Evolutionary conservation across 2,113 vertebrate species (phyloP).

Genomic region (Actenoides lindsayi): DNA sequence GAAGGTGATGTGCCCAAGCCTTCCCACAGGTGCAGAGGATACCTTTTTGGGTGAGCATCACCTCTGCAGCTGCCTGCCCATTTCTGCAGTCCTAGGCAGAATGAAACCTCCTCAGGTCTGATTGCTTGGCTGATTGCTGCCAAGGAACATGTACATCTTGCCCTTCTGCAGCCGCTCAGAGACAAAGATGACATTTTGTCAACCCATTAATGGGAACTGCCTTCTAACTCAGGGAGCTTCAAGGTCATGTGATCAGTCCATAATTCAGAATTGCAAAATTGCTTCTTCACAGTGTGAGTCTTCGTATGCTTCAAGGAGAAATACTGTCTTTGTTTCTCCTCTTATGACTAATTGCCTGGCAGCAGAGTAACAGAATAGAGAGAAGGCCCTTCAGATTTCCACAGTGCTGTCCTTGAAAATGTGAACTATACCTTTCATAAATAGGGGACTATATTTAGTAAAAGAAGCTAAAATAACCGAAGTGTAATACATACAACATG

Average conservation of each 20-base stretch:
- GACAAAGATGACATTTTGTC: slow-evolving; percentile 15
- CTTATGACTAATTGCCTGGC: neutral
- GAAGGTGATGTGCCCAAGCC: rapidly evolving
- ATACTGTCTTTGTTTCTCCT: neutral
- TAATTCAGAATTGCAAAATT: slow-evolving; percentile 29
- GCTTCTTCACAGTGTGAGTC: neutral
- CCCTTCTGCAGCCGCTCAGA: neutral
- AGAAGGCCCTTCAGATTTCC: neutral
- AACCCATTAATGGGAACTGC: neutral
- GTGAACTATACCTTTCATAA: neutral
- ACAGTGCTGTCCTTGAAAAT: neutral
- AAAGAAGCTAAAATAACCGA: neutral
- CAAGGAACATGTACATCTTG: neutral
- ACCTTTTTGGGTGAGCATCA: neutral
- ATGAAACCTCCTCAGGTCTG: neutral
- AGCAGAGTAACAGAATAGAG: neutral
- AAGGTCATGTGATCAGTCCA: neutral
- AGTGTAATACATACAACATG: neutral
- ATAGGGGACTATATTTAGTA: neutral
- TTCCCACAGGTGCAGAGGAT: neutral
- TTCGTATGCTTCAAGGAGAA: slow-evolving; percentile 19
- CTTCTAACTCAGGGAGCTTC: neutral
- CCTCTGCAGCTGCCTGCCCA: neutral
- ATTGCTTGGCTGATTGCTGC: neutral
- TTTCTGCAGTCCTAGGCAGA: neutral